Conservation (phyloP, 2,113 vertebrate species). For the Meriones unguiculatus region DNA sequence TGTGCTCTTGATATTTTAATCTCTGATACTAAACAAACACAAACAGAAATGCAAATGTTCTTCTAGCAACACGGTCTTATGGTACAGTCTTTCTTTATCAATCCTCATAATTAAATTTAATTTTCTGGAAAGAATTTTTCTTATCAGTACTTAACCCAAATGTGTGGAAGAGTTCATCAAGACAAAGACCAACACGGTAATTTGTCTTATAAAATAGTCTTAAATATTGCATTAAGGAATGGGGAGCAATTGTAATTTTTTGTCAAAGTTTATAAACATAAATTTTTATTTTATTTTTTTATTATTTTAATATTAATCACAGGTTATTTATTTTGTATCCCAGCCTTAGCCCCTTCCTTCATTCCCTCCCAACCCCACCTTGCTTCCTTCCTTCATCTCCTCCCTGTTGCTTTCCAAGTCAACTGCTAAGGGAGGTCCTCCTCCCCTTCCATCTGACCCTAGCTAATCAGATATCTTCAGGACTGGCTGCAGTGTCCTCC, state of each 20-base stretch:
- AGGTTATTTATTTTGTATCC: too few relatives aligned
- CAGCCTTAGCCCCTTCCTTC: too few relatives aligned
- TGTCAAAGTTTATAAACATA: neutral
- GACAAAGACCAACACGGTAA: neutral
- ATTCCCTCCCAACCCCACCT: too few relatives aligned
- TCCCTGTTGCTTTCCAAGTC: too few relatives aligned
- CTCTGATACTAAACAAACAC: neutral
- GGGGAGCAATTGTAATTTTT: too few relatives aligned
- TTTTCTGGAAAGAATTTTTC: neutral
- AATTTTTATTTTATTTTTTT: neutral
- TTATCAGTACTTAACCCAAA: neutral
- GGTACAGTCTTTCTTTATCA: neutral
- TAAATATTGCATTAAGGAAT: neutral
- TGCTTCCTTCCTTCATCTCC: too few relatives aligned
- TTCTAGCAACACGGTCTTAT: neutral
- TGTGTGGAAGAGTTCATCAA: neutral
- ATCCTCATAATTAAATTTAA: neutral
- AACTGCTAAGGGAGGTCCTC: too few relatives aligned
- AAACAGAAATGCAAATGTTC: neutral
- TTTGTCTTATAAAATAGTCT: slow-evolving; percentile 33
- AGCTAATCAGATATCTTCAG: too few relatives aligned
- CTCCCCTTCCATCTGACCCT: too few relatives aligned
- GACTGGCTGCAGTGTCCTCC: too few relatives aligned
- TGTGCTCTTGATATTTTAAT: neutral
- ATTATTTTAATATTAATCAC: too few relatives aligned